Evolutionary conservation across 2,797 vertebrate genomes (phyloP), one percentile per base, ranked within the genome.

Genomic region (Acrossocheilus wenchowensis): DNA sequence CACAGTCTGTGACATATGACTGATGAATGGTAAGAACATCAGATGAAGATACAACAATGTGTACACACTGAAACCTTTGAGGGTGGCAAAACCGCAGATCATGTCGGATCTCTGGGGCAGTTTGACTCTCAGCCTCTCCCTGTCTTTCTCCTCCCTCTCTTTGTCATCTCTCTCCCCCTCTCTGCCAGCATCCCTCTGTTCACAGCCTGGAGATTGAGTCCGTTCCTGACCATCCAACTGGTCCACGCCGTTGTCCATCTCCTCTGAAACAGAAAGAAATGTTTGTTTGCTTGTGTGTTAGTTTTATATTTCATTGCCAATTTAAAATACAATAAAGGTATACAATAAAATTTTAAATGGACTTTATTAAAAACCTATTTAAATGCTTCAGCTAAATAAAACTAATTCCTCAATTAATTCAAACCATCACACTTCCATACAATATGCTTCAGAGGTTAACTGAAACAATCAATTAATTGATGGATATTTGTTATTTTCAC

Each of bases 71-170:
- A 89, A 89, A 99, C 98, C 98, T 97, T 96, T 98, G 88, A 99
- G 96, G 86, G 97, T 97, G 39, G 98, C 98, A 1, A 96, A 99
- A 88, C 98, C 97, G 50, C 98, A 99, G 89, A 99, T 98, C 97
- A 99, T 99, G 93, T 99, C 98, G 0, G 98, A 99, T 79, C 97
- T 93, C 0, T 97, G 98, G 1, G 98, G 98, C 64, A 99, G 95
- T 88, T 97, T 97, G 83, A 97, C 94, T 89, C 94, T 96, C 74
- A 95, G 92, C 34, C 91, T 89, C 39, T 95, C 94, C 17, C 94
- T 92, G 19, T 89, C 92, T 19, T 95, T 91, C 0, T 96, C 94
- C 19, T 95, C 95, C 0, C 94, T 95, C 54, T 96, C 94, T 84
- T 90, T 90, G 43, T 90, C 87, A 73, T 89, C 89, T 30, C 90